phyloP scores from a whole-genome alignment of 2,113 vertebrate species.

The Casuarius casuarius region DNA sequence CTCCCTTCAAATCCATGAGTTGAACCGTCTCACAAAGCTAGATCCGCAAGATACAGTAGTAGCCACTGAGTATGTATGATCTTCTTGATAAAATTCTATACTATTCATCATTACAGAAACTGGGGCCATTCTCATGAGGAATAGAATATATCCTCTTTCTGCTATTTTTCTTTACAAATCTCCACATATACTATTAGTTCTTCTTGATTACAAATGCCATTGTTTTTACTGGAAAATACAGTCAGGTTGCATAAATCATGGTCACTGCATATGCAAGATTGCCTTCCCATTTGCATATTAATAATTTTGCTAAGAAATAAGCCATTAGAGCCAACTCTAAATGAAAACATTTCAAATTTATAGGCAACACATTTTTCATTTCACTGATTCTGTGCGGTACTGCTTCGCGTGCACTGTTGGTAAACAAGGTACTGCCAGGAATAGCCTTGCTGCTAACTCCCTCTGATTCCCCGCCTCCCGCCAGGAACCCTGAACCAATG shows the following conservation, averaged over 20 bases:
- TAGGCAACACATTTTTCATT: background rate
- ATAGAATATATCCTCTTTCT: background rate
- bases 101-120: background rate
- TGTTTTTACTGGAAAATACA: background rate
- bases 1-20: background rate
- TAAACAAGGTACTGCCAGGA: slow-evolving; percentile 27
- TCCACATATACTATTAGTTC: background rate
- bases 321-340: slow-evolving; percentile 1
- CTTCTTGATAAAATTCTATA: background rate
- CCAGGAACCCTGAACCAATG: background rate
- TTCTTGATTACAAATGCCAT: background rate
- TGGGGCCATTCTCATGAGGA: background rate
- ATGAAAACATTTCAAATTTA: slow-evolving; percentile 17
- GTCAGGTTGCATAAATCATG: background rate
- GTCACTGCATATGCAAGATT: background rate
- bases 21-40: background rate
- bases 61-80: background rate
- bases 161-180: background rate
- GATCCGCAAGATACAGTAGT: background rate
- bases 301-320: background rate
- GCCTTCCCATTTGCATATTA: slow-evolving; percentile 4
- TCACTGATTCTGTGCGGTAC: background rate
- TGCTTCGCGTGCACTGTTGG: background rate
- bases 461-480: background rate
- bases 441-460: background rate